A percentile compares a stretch with the other conserved stretches of the same genome.
Conservation (phyloP, 2,113 vertebrate species). For the Monopterus albus region DNA sequence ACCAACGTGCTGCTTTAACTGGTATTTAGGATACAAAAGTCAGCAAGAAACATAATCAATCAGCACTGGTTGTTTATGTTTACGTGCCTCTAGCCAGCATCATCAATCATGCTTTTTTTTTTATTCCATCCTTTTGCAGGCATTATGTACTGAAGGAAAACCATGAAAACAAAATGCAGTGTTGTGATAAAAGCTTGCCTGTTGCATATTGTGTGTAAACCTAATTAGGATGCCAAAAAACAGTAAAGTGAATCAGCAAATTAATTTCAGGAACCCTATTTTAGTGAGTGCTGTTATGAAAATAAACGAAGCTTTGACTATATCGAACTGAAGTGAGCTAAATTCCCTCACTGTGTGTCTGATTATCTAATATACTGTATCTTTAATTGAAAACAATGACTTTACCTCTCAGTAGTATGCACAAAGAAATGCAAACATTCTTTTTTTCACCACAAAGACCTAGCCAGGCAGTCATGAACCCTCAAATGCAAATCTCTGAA, state of each 20-base stretch:
- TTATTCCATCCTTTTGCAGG: conserved; percentile 57
- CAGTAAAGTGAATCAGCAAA: conserved; percentile 69
- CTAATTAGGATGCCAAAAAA: conserved; percentile 61
- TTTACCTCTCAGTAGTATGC: neutral
- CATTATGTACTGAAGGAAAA: conserved; percentile 62
- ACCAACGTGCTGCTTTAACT: conserved; percentile 67
- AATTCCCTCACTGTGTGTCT: conserved; percentile 15
- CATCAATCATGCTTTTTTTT: conserved; percentile 75
- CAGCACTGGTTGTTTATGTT: conserved; percentile 79
- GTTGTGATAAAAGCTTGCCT: conserved; percentile 70
- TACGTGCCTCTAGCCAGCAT: conserved; percentile 71
- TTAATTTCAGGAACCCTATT: conserved; percentile 63
- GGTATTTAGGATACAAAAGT: conserved; percentile 80
- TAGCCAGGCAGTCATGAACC: conserved; percentile 8
- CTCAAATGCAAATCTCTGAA: conserved; percentile 32
- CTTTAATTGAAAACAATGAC: conserved; percentile 36
- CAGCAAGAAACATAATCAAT: conserved; percentile 79
- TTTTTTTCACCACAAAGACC: neutral
- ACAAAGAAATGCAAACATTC: conserved; percentile 22
- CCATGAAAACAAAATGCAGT: conserved; percentile 69
- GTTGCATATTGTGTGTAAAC: conserved; percentile 73
- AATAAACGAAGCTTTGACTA: conserved; percentile 58
- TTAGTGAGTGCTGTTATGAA: conserved; percentile 55
- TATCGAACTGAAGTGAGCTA: conserved; percentile 43
- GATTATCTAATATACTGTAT: conserved; percentile 19